Conservation (phyloP, 2,797 vertebrate genomes). For the Triplophysa yarkandensis region DNA sequence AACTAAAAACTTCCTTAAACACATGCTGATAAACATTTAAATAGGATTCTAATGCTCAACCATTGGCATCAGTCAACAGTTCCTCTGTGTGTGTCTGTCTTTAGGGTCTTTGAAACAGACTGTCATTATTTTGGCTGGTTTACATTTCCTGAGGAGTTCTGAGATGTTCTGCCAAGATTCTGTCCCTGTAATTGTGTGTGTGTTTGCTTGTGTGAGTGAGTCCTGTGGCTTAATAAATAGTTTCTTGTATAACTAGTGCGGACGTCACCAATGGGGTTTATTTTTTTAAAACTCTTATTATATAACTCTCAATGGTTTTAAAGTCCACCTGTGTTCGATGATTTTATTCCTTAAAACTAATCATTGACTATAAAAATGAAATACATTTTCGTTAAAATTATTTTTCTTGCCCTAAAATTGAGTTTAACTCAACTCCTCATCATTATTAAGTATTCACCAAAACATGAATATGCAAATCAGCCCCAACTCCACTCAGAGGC, state of each 20-base stretch:
- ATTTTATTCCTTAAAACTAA: no score
- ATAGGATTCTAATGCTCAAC: neutral
- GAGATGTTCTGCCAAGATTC: conserved; percentile 6
- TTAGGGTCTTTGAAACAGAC: conserved; percentile 19
- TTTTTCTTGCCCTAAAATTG: no score
- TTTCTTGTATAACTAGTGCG: conserved; percentile 4
- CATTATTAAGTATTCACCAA: no score
- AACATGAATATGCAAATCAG: no score
- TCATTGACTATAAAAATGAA: no score
- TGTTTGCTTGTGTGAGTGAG: neutral
- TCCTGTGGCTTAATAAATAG: conserved; percentile 3
- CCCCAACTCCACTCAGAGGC: no score
- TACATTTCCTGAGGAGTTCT: conserved; percentile 1
- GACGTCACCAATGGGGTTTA: conserved; percentile 14
- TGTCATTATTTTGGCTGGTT: conserved; percentile 13
- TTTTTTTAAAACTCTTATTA: conserved; percentile 19
- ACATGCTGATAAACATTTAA: conserved; percentile 14
- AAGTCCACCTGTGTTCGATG: no score
- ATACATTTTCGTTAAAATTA: no score
- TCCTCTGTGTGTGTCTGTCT: conserved; percentile 3
- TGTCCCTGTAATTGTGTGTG: neutral
- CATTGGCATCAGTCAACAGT: neutral
- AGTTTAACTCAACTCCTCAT: no score
- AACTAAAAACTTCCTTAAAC: conserved; percentile 9
- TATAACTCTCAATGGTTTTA: neutral